Base-by-base conservation (phyloP, 2,797 vertebrate species). In the Florisuga fusca region DNA sequence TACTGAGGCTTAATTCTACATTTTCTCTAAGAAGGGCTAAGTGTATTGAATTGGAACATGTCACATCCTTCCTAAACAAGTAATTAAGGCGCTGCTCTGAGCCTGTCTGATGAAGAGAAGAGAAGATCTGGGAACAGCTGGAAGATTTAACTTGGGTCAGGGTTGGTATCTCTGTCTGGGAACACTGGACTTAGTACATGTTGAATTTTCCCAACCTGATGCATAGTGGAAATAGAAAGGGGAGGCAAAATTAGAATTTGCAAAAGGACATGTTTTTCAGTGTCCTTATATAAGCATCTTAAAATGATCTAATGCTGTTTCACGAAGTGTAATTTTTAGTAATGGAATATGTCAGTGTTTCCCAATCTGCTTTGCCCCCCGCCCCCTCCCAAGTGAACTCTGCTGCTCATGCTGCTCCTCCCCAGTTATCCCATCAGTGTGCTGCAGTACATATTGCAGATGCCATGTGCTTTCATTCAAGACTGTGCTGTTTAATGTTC, bases 21-120 rank as follows among this genome's bases (percentile, higher is more conserved):
- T 96, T 95, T 95, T 58, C 91, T 97, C 61, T 93, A 96, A 96
- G 97, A 96, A 95, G 75, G 93, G 55, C 77, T 94, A 96, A 96
- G 95, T 87, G 91, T 93, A 95, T 96, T 97, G 97, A 96, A 96
- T 95, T 95, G 96, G 95, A 93, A 97, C 93, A 93, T 96, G 93
- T 95, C 94, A 97, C 93, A 91, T 98, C 93, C 96, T 96, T 97
- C 95, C 95, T 97, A 97, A 97, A 96, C 96, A 95, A 95, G 84
- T 93, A 97, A 96, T 97, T 98, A 97, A 96, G 90, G 91, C 64
- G 22, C 94, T 82, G 85, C 92, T 88, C 53, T 89, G 86, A 97
- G 78, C 61, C 87, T 91, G 93, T 90, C 84, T 95, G 89, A 53
- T 91, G 93, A 72, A 88, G 88, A 72, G 80, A 90, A 93, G 84